Evolutionary conservation across 2,888 invertebrate species (phyloP), one percentile per base, ranked within the genome.

Genomic region (Protonemura montana): DNA sequence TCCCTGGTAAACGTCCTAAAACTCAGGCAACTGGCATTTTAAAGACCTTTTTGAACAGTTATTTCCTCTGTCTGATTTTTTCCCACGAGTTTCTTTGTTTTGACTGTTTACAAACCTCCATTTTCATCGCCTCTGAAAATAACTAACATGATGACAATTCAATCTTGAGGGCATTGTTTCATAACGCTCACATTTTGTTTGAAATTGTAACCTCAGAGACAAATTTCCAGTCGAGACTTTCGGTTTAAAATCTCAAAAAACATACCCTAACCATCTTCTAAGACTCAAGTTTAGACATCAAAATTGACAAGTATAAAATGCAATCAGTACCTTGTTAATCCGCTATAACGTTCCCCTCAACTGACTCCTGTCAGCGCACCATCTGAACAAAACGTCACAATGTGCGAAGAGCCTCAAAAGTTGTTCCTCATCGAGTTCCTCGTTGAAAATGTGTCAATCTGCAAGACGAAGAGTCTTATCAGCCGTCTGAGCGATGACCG

Each of bases 341-440:
- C 59, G 59, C 59, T 1, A 59, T 2, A 2, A 10, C 59, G 59
- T 21, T 10, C 41, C 41, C 6, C n/a, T n/a, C n/a, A 41, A 41
- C 6, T 13, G 6, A 41, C 6, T 13, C 41, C 6, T 13, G 41
- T 5, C 5, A 41, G 41, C 41, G 41, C n/a, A n/a, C n/a, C n/a
- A n/a, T 35, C 35, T 35, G 35, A 35, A 35, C 35, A 35, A 35
- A 3, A 13, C 59, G 13, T 21, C 59, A 59, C 3, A 10, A 87
- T 86, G 86, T 7, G 30, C 59, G 80, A 77, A 27, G 81, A 81
- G 26, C 26, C 86, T 6, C 87, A 87, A 28, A 86, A 87, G 76
- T 35, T 87, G 35, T 87, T 87, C 80, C 85, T 87, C 16, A 26
- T 87, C 26, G 87, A 87, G 77, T 87, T 87, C 76, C 86, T 87